A percentile compares a stretch with the other conserved stretches of the same genome.
Evolutionary conservation across 2,113 vertebrate genomes (phyloP).

Genomic region (Tichodroma muraria): DNA sequence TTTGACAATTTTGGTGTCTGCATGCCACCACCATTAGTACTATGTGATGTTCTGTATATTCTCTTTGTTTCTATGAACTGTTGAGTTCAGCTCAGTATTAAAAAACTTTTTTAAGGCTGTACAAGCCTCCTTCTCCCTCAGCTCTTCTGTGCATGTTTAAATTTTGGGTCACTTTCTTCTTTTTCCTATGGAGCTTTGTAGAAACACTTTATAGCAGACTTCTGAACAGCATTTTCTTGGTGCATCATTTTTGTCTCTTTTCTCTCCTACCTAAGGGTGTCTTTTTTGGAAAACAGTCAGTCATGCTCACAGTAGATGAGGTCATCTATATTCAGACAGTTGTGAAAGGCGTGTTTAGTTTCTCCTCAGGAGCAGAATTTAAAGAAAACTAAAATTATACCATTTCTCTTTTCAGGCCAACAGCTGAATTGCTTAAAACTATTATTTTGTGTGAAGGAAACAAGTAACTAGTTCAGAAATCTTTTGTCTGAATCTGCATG

Average conservation of each 20-base stretch:
- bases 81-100: conserved; percentile 53
- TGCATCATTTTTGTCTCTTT: conserved; percentile 24
- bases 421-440: conserved; percentile 31
- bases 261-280: conserved; percentile 49
- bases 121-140: conserved; percentile 22
- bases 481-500: conserved; percentile 64
- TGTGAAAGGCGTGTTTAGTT: conserved; percentile 38
- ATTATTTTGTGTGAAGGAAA: conserved; percentile 54
- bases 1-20: conserved; percentile 88
- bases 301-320: conserved; percentile 41
- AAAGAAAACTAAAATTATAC: conserved; percentile 36
- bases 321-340: conserved; percentile 42
- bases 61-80: conserved; percentile 64
- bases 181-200: conserved; percentile 55
- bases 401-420: conserved; percentile 45
- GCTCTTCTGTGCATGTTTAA: conserved; percentile 70
- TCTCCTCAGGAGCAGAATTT: conserved; percentile 34
- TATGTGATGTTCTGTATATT: conserved; percentile 76
- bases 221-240: conserved; percentile 24
- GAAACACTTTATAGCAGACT: conserved; percentile 40
- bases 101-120: conserved; percentile 34
- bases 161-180: conserved; percentile 62
- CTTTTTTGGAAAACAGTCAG: conserved; percentile 52
- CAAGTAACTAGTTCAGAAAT: conserved; percentile 51
- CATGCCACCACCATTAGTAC: conserved; percentile 78